Evolutionary conservation across 1,140 invertebrate genomes (phyloP).

Genomic region (Agraylea sexmaculata): DNA sequence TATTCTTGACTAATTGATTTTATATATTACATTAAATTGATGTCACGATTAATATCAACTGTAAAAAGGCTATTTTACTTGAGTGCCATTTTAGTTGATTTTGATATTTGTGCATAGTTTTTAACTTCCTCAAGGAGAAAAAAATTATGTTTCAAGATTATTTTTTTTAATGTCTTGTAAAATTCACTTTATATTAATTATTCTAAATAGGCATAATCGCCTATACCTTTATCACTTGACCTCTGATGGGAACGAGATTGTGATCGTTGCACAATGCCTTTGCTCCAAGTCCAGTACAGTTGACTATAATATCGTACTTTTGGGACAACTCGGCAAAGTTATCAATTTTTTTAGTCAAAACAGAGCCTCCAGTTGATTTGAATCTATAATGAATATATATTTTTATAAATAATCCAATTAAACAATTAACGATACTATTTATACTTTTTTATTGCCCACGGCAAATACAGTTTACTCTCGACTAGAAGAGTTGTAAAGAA

Average conservation of each 20-base stretch:
- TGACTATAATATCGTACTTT: slow-evolving; percentile 71
- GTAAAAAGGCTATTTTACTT: too few species aligned
- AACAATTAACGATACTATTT: slow-evolving; percentile 3
- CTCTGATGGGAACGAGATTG: slow-evolving; percentile 71
- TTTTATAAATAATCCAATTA: background rate
- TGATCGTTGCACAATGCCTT: slow-evolving; percentile 63
- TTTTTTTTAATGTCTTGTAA: slow-evolving; percentile 4
- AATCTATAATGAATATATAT: slow-evolving; percentile 37
- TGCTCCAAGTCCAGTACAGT: slow-evolving; percentile 79
- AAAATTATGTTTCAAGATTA: too few species aligned
- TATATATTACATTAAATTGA: too few species aligned
- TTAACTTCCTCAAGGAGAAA: too few species aligned
- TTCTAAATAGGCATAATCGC: too few species aligned
- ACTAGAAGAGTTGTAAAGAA: slow-evolving; percentile 68
- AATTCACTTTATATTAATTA: too few species aligned
- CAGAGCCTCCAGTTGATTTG: slow-evolving; percentile 40
- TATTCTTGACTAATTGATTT: too few species aligned
- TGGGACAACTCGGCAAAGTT: slow-evolving; percentile 46
- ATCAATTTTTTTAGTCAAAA: slow-evolving; percentile 44
- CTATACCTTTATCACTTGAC: slow-evolving; percentile 74
- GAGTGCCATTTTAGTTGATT: too few species aligned
- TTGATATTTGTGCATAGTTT: too few species aligned
- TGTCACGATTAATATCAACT: too few species aligned
- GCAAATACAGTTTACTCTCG: slow-evolving; percentile 58
- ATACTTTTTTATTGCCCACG: slow-evolving; percentile 58